Base-by-base conservation (phyloP, 2,888 invertebrate genomes). In the Ptilodon capucinus region DNA sequence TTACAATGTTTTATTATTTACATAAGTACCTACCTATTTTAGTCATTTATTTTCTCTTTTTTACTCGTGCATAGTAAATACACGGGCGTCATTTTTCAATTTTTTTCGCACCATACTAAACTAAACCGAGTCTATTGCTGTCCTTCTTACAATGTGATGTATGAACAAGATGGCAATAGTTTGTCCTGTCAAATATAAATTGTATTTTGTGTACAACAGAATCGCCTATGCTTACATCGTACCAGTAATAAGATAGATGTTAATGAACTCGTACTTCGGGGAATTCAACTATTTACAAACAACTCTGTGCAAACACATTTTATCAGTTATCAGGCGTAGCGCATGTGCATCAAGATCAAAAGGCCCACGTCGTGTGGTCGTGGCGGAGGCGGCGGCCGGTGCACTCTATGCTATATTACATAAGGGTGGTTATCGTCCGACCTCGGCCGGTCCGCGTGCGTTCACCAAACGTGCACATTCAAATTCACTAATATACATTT, bases 361-460 rank as follows among this genome's bases (percentile, higher is more conserved):
- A 79, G 72, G 74, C 74, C 73, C 69, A 17, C 38, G 38, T 56
- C 64, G 56, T 77, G 71, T 64, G 70, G 68, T 64, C 71, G 74
- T 73, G 72, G 71, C 74, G 65, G 62, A 32, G 5, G 4, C 13
- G 4, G 6, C 62, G 71, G 64, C 58, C 63, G 58, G 53, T 67
- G 66, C 64, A 71, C 44, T 70, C 70, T 70, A 71, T 65, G 70
- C 69, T 60, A 48, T 57, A 65, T 79, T 80, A 76, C 76, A 85
- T 88, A 88, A 87, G 80, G 74, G 68, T 82, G 89, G 87, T 89
- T 84, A 87, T 81, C 83, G 88, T 75, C 87, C 88, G 88, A 79
- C 89, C 90, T 87, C 86, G 86, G 63, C 71, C 73, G 70, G 74
- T 68, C 73, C 68, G 71, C 76, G 80, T 68, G 76, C 84, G 74